Evolutionary conservation across 2,888 invertebrate genomes (phyloP).

Genomic region (Ennomos erosarius): DNA sequence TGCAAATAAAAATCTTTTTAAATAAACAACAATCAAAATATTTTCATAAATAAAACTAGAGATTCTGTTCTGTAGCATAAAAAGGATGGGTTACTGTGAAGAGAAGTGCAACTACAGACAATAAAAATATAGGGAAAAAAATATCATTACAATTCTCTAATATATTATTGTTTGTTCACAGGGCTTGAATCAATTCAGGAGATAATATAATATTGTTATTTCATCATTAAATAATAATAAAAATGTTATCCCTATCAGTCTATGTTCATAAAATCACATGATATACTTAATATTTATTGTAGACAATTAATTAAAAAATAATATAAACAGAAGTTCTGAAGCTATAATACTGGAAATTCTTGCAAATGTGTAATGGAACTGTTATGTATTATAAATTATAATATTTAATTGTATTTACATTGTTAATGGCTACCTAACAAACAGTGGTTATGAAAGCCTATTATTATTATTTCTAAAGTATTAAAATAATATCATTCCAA

Average conservation of each 20-base stretch:
- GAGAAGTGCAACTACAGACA: too few relatives aligned
- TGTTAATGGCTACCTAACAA: conserved; percentile 51
- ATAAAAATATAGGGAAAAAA: neutral
- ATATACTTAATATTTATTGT: conserved; percentile 41
- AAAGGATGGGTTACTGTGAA: too few relatives aligned
- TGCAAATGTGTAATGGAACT: conserved; percentile 49
- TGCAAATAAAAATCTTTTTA: too few relatives aligned
- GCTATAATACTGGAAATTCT: conserved; percentile 52
- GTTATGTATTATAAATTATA: conserved; percentile 67
- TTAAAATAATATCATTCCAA: conserved; percentile 73
- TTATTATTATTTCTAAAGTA: conserved; percentile 53
- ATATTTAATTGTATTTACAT: conserved; percentile 52
- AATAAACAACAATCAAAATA: too few relatives aligned
- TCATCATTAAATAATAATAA: conserved; percentile 27
- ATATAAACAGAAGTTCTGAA: conserved; percentile 41
- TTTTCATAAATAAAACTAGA: too few relatives aligned
- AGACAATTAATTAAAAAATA: conserved; percentile 33
- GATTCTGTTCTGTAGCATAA: too few relatives aligned
- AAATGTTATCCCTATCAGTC: conserved; percentile 51
- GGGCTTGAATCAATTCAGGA: conserved; percentile 61
- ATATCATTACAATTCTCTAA: conserved; percentile 8
- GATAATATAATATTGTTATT: conserved; percentile 37
- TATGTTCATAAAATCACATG: conserved; percentile 51
- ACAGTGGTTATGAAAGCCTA: conserved; percentile 47
- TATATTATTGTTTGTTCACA: conserved; percentile 57